These are phyloP conservation scores for Anser brachyrhynchus DNA, from an alignment of 2,113 vertebrate species.

Conservation along the genomic window DNA sequence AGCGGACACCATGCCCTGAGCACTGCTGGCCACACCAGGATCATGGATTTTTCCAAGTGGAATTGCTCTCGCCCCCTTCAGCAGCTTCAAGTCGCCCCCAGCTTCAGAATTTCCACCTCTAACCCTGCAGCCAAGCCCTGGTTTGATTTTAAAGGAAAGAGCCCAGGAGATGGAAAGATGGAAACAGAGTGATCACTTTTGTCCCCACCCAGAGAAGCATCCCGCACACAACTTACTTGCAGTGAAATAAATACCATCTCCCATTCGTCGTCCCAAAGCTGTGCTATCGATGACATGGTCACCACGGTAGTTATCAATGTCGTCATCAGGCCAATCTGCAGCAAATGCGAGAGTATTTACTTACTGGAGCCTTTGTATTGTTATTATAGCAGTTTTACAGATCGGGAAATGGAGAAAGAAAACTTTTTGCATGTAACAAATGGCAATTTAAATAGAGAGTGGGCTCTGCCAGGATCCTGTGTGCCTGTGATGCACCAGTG, in stretches of 20 bases:
- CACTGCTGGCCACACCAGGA: not conserved
- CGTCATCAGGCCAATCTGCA: constrained; percentile 86
- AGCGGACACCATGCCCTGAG: not conserved
- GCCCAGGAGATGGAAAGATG: not conserved
- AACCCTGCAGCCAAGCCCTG: not conserved
- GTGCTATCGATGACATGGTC: constrained; percentile 88
- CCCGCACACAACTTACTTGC: constrained; percentile 77
- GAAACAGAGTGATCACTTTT: not conserved
- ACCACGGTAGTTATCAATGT: constrained; percentile 84
- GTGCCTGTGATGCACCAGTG: not conserved
- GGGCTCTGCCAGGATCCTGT: not conserved
- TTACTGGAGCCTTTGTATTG: not conserved
- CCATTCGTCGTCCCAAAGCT: constrained; percentile 94
- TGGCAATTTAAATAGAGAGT: not conserved
- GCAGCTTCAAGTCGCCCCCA: not conserved
- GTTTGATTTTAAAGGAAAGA: not conserved
- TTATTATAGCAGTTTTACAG: rapidly evolving
- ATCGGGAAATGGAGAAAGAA: not conserved
- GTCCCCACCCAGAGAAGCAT: not conserved
- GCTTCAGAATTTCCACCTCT: not conserved
- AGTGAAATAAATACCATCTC: constrained; percentile 89
- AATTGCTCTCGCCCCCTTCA: not conserved
- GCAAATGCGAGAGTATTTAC: not conserved
- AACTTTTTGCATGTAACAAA: rapidly evolving
- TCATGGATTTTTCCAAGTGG: not conserved